These are phyloP conservation scores for Muricea muricata DNA, from an alignment of 92 coral and sea anemone species.

Conservation along the genomic window DNA sequence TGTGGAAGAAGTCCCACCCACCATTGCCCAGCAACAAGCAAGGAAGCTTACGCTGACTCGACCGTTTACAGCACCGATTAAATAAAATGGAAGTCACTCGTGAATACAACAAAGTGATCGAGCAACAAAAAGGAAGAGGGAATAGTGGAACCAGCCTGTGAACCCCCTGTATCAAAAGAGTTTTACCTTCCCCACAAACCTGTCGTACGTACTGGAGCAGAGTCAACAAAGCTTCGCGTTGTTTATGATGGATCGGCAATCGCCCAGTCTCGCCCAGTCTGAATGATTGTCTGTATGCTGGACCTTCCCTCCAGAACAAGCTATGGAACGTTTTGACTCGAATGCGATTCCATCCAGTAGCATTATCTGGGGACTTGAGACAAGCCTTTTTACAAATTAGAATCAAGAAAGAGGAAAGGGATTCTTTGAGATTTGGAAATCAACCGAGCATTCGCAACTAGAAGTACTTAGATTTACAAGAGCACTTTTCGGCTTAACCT, in stretches of 20 bases:
- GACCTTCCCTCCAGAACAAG: constrained; percentile 39
- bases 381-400: neutral
- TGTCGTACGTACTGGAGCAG: neutral
- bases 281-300: constrained; percentile 22
- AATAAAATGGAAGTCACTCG: constrained; percentile 20
- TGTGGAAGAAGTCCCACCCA: constrained; percentile 24
- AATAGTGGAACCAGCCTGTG: constrained; percentile 6
- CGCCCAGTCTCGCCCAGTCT: constrained; percentile 20
- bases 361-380: neutral
- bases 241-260: neutral
- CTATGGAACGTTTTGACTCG: constrained; percentile 25
- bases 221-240: neutral
- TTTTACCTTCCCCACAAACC: constrained; percentile 37
- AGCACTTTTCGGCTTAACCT: no score
- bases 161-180: constrained; percentile 21
- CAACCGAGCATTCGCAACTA: neutral
- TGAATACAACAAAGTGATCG: constrained; percentile 21
- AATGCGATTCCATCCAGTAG: neutral
- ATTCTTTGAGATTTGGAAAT: neutral
- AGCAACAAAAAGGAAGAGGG: constrained; percentile 11
- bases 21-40: constrained; percentile 52
- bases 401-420: neutral
- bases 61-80: constrained; percentile 15
- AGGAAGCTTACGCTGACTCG: constrained; percentile 37
- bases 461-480: no score